Conservation (phyloP, 2,797 vertebrate species). For the Champsocephalus gunnari region DNA sequence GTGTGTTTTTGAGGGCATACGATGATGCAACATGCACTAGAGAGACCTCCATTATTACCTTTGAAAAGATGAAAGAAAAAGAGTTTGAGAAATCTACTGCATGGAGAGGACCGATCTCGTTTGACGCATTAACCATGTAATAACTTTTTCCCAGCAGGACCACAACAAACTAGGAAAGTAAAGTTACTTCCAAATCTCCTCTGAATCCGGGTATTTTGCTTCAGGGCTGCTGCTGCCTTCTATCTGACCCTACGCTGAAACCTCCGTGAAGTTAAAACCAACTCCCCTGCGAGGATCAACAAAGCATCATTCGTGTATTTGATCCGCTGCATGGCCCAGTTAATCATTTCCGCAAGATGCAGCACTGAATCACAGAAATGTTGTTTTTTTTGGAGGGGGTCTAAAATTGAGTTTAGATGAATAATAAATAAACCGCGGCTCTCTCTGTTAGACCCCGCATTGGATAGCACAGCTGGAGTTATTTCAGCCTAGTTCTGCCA, state of each 20-base stretch:
- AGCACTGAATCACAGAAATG: slow-evolving; percentile 41
- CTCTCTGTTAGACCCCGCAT: slow-evolving; percentile 53
- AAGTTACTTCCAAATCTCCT: slow-evolving; percentile 19
- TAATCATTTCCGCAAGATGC: slow-evolving; percentile 52
- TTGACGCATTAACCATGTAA: slow-evolving; percentile 4
- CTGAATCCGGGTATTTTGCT: slow-evolving; percentile 23
- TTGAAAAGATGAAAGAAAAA: neutral
- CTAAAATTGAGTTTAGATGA: slow-evolving; percentile 41
- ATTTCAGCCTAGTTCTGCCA: slow-evolving; percentile 63
- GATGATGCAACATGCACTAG: neutral
- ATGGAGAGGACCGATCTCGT: slow-evolving; percentile 16
- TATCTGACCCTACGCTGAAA: slow-evolving; percentile 44
- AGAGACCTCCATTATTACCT: neutral
- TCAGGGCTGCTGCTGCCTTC: slow-evolving; percentile 33
- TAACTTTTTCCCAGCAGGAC: slow-evolving; percentile 33
- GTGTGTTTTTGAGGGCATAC: neutral
- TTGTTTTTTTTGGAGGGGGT: slow-evolving; percentile 6
- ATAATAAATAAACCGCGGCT: slow-evolving; percentile 71
- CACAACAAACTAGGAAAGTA: slow-evolving; percentile 11
- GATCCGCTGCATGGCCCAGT: slow-evolving; percentile 25
- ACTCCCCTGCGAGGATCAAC: slow-evolving; percentile 13
- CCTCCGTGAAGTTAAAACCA: slow-evolving; percentile 20
- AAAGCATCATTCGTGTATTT: slow-evolving; percentile 39
- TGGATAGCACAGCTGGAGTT: slow-evolving; percentile 51
- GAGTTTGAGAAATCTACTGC: neutral